A percentile compares a stretch with the other conserved stretches of the same genome.
Conservation (phyloP, 1,140 invertebrate genomes). For the fruit fly (Drosophila melanogaster) region Release_6_plus_ISO1_MT NC_004354.4:4959501-4960000, state of each 20-base stretch:
- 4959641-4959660: constrained; percentile 35
- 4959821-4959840: constrained; percentile 5
- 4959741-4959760: constrained; percentile 82
- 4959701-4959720: constrained; percentile 66
- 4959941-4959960: no score
- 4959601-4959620: constrained; percentile 32
- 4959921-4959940: no score
- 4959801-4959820: background rate
- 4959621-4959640: constrained; percentile 14
- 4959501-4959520: background rate
- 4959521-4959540: constrained; percentile 49
- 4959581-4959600: constrained; percentile 80
- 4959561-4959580: constrained; percentile 78
- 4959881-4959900: constrained; percentile 1
- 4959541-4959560: constrained; percentile 71
- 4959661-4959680: constrained; percentile 66
- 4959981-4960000: background rate
- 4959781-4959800: constrained; percentile 25
- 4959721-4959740: constrained; percentile 71
- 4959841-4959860: background rate
- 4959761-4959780: constrained; percentile 64
- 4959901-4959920: background rate
- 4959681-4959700: constrained; percentile 63
- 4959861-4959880: constrained; percentile 1
- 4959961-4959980: background rate